phyloP scores from a whole-genome alignment of 2,797 vertebrate species.

The Microhierax caerulescens region DNA sequence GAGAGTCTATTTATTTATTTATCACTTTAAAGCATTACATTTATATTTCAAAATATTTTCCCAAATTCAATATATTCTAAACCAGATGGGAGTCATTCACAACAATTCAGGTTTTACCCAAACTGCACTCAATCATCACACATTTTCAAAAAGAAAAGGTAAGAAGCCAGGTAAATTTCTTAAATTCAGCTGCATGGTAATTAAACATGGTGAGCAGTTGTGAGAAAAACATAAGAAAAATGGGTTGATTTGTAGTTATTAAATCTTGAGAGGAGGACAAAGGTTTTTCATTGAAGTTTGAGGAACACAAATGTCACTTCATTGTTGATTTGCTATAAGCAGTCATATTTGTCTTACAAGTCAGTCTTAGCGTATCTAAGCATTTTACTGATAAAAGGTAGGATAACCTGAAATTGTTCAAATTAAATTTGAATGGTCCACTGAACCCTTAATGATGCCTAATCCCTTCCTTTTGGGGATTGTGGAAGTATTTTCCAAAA shows the following conservation, averaged over 20 bases:
- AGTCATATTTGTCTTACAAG: not conserved
- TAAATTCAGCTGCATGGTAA: not conserved
- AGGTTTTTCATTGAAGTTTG: slow-evolving; percentile 54
- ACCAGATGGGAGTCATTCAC: not conserved
- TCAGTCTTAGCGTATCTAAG: not conserved
- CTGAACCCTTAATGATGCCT: not conserved
- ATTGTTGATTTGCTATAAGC: not conserved
- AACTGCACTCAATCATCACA: not conserved
- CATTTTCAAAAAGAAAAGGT: not conserved
- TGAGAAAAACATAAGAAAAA: not conserved
- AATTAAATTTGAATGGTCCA: slow-evolving; percentile 40
- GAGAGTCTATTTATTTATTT: no score
- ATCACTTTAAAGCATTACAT: not conserved
- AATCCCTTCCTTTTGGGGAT: slow-evolving; percentile 15
- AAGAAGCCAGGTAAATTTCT: slow-evolving; percentile 12
- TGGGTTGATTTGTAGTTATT: slow-evolving; percentile 5
- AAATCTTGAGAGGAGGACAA: not conserved
- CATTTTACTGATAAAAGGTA: slow-evolving; percentile 4
- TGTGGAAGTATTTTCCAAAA: not conserved
- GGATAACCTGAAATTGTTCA: slow-evolving; percentile 9
- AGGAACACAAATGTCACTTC: slow-evolving; percentile 11
- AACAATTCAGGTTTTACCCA: not conserved
- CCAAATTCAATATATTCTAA: not conserved
- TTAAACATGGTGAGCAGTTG: slow-evolving; percentile 17
- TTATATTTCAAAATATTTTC: not conserved